Base-by-base conservation (phyloP, 2,113 vertebrate genomes). In the Cariama cristata region DNA sequence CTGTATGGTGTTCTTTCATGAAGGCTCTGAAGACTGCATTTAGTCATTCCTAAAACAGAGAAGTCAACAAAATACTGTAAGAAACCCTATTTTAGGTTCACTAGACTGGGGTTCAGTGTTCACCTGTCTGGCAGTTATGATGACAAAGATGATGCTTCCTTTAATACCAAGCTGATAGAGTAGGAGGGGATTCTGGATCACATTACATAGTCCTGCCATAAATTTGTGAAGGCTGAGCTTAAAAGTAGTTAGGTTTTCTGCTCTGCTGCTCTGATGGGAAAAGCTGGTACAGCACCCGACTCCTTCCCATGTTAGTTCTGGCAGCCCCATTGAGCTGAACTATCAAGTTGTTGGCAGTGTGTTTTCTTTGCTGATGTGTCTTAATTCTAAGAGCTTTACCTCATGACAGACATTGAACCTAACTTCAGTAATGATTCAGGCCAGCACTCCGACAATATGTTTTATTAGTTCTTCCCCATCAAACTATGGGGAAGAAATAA, bases 281-380 rank as follows among this genome's bases (percentile, higher is more conserved):
- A 80, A 67, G 24, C 13, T 83, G 42, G 8, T 56, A 2, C 9
- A 52, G 52, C 22, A 47, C 1, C 32, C 22, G 2, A 5, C 4
- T 59, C 14, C 8, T 49, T 80, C 13, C 27, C 18, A 12, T 0
- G 0, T 14, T 18, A 45, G 19, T 8, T 92, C 44, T 79, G 67
- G 17, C 27, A 68, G 9, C 12, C 17, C 18, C 19, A 9, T 5
- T 45, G 18, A 49, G 16, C 15, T 45, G 11, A 77, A 32, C 8
- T 28, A 26, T 35, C 21, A 30, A 17, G 21, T 6, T 42, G 7
- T 4, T 24, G 7, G 12, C 28, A 16, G 1, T 18, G 40, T 30
- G 35, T 35, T 90, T 64, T 16, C 15, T 38, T 56, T 27, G 14
- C 3, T 47, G 17, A 22, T 62, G 6, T 42, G 27, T 15, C 49